These are phyloP conservation scores for Hydraecia micacea DNA, from an alignment of 2,888 invertebrate species.

Conservation along the genomic window DNA sequence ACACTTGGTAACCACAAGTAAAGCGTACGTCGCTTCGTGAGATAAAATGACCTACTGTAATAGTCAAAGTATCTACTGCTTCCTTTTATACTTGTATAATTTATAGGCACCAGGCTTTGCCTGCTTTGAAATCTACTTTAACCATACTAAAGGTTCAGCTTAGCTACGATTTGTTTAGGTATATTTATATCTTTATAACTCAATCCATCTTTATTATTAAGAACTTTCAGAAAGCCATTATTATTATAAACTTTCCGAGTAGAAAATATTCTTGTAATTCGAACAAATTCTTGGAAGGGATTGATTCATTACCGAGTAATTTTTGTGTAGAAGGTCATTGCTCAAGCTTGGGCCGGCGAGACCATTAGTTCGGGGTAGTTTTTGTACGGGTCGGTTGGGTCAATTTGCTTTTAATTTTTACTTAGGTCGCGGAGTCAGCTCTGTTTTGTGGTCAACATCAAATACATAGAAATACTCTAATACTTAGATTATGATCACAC, in stretches of 20 bases:
- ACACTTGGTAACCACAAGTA: too few relatives aligned
- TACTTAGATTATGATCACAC: neutral
- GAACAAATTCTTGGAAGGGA: slow-evolving; percentile 50
- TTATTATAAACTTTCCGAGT: slow-evolving; percentile 10
- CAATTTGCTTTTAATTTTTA: neutral
- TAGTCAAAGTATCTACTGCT: too few relatives aligned
- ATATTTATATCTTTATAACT: neutral
- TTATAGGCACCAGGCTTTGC: too few relatives aligned
- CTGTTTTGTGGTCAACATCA: neutral
- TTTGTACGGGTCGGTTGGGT: neutral
- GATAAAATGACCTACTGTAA: too few relatives aligned
- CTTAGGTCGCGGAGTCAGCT: neutral
- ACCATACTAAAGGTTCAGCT: too few relatives aligned
- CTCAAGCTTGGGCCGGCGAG: slow-evolving; percentile 13
- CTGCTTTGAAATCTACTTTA: too few relatives aligned
- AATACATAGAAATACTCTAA: neutral
- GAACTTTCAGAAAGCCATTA: slow-evolving; percentile 20
- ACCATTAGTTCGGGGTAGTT: neutral
- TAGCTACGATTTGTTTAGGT: neutral
- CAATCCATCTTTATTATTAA: slow-evolving; percentile 12
- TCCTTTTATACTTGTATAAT: too few relatives aligned
- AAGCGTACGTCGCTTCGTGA: too few relatives aligned
- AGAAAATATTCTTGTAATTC: slow-evolving; percentile 31
- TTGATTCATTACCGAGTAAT: slow-evolving; percentile 50
- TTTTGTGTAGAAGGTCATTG: slow-evolving; percentile 44